Conservation (phyloP, 2,888 invertebrate species). For the Drosophila neonasuta region DNA sequence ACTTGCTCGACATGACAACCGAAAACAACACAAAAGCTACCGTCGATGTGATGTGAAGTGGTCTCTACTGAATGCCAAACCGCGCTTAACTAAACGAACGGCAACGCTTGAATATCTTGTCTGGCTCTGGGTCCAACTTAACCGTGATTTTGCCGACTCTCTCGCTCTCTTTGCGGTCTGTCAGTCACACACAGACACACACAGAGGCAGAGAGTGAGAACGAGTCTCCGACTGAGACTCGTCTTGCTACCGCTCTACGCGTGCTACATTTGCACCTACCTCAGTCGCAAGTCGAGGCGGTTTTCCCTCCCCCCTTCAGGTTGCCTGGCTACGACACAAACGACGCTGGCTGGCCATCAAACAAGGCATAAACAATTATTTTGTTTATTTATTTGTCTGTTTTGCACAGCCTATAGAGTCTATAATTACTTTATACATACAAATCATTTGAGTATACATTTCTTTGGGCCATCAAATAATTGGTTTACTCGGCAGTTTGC, state of each 20-base stretch:
- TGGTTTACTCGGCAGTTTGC: neutral
- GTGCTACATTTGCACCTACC: constrained; percentile 43
- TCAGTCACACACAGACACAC: constrained; percentile 42
- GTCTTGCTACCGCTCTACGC: constrained; percentile 38
- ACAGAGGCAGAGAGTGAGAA: neutral
- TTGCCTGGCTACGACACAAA: constrained; percentile 36
- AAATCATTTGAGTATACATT: neutral
- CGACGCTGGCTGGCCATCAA: constrained; percentile 25
- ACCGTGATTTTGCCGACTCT: constrained; percentile 54
- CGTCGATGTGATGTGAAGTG: constrained; percentile 11
- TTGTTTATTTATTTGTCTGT: constrained; percentile 42
- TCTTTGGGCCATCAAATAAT: constrained; percentile 3
- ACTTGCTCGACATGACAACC: constrained; percentile 61
- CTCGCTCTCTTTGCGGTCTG: constrained; percentile 61
- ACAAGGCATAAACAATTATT: constrained; percentile 47
- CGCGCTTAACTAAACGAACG: constrained; percentile 66
- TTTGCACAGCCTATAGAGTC: constrained; percentile 6
- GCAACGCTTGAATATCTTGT: constrained; percentile 49
- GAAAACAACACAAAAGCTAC: neutral
- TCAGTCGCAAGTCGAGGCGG: neutral
- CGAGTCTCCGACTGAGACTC: constrained; percentile 12
- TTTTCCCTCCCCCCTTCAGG: neutral
- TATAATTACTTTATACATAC: constrained; percentile 2
- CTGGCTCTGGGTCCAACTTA: constrained; percentile 48
- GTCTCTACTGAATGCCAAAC: constrained; percentile 64